Base-by-base conservation (phyloP, 2,888 invertebrate genomes). In the Chorisops tibialis region DNA sequence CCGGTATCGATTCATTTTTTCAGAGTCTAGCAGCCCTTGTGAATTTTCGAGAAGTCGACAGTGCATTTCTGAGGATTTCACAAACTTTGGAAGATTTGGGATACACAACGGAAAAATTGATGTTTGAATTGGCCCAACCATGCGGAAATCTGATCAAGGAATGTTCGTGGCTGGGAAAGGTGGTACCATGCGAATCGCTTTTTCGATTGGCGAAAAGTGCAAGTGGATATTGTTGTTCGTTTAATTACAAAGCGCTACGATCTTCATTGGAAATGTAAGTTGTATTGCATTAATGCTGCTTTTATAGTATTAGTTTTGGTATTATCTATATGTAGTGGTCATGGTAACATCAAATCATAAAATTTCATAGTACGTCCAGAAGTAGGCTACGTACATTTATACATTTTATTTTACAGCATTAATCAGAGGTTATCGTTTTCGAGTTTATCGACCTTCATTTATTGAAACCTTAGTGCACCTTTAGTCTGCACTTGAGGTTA, bases 141-240 rank as follows among this genome's bases (percentile, higher is more conserved):
- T 75, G 75, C 52, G 67, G 67, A 11, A 66, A 68, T 9, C 43
- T 75, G 22, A 21, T 75, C 12, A 56, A 69, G 16, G 67, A 67
- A 47, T 75, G 75, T 62, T 54, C 61, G 3, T 75, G 75, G 75
- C 56, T 71, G 2, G 74, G 65, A 18, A 65, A 64, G 35, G 16
- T 67, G 21, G 67, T 70, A 54, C 69, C 73, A 19, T 75, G 75
- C 58, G 61, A 61, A 6, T 68, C 70, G 48, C 68, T 75, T 9
- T 75, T 75, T 64, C 71, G 71, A 24, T 66, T 69, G 0, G 69
- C 70, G 3, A 73, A 72, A 56, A 68, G 73, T 16, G 68, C 63
- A 12, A 70, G 73, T 30, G 75, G 75, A 18, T 75, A 70, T 59
- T 75, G 75, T 39, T 75, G 75, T 58, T 67, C 73, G 4, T 75